A percentile compares a stretch with the other conserved stretches of the same genome.
These are phyloP conservation scores for Drosophila putrida DNA, from an alignment of 2,888 invertebrate species.

Conservation along the genomic window DNA sequence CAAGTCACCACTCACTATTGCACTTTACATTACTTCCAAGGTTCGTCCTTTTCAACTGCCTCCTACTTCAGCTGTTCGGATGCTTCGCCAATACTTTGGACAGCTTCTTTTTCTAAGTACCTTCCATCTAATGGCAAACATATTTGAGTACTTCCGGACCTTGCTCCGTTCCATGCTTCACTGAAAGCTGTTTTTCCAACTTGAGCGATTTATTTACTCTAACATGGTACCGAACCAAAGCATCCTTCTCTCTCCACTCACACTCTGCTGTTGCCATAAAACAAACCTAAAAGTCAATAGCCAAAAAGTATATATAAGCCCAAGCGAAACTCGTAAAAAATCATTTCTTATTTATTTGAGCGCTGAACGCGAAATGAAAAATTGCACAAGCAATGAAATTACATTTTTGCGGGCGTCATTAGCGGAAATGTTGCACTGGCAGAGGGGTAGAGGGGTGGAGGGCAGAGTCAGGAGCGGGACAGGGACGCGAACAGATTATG, in stretches of 20 bases:
- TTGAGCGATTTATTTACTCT: slow-evolving; percentile 75
- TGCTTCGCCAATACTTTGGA: slow-evolving; percentile 34
- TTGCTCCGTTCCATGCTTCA: slow-evolving; percentile 15
- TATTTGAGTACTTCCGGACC: slow-evolving; percentile 66
- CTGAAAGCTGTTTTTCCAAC: slow-evolving; percentile 58
- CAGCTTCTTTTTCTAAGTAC: slow-evolving; percentile 42
- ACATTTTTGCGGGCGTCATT: slow-evolving; percentile 60
- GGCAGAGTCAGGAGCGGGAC: neutral
- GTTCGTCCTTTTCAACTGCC: neutral
- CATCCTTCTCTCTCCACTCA: neutral
- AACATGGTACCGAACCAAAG: slow-evolving; percentile 48
- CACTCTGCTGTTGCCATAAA: slow-evolving; percentile 39
- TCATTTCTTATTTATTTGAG: slow-evolving; percentile 77
- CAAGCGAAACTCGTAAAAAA: slow-evolving; percentile 61
- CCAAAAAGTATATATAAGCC: slow-evolving; percentile 43
- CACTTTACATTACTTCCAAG: slow-evolving; percentile 20
- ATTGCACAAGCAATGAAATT: slow-evolving; percentile 76
- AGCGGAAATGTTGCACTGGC: slow-evolving; percentile 17
- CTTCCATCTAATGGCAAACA: slow-evolving; percentile 69
- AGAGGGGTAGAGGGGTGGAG: neutral
- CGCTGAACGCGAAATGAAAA: slow-evolving; percentile 71
- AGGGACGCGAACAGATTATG: slow-evolving; percentile 26
- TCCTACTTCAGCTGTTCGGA: neutral
- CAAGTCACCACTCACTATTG: slow-evolving; percentile 26
- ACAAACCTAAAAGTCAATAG: slow-evolving; percentile 74